Evolutionary conservation across 2,797 vertebrate genomes (phyloP).

Genomic region (Ptychadena robeensis): DNA sequence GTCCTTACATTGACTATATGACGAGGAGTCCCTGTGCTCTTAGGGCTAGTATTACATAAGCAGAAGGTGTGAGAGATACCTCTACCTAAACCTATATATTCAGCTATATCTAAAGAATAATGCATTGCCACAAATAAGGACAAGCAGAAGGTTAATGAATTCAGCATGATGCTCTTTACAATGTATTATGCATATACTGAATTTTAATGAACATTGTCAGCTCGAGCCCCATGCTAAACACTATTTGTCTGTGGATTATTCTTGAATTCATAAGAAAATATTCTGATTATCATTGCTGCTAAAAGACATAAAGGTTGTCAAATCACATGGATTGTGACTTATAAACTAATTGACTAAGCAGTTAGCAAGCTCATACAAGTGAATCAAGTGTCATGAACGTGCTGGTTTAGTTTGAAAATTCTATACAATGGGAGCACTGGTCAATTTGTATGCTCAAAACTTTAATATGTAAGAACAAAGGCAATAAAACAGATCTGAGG

Average conservation of each 20-base stretch:
- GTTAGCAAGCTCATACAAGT: conserved; percentile 7
- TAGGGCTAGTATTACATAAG: background rate
- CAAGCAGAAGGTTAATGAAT: conserved; percentile 58
- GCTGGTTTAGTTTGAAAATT: conserved; percentile 8
- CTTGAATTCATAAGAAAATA: conserved; percentile 42
- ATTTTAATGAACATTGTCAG: conserved; percentile 55
- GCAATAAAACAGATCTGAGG: background rate
- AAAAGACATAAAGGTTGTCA: conserved; percentile 29
- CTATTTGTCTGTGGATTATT: conserved; percentile 39
- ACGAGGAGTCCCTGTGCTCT: background rate
- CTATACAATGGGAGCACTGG: background rate
- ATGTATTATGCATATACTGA: conserved; percentile 53
- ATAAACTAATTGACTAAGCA: conserved; percentile 32
- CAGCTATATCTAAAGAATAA: conserved; percentile 35
- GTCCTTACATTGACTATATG: conserved; percentile 15
- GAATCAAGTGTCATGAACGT: background rate
- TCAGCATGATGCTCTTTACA: conserved; percentile 55
- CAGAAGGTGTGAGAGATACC: background rate
- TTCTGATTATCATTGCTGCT: conserved; percentile 38
- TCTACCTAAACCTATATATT: conserved; percentile 28
- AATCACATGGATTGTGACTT: conserved; percentile 27
- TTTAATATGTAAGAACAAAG: background rate
- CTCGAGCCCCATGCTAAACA: conserved; percentile 10
- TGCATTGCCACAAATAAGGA: conserved; percentile 45
- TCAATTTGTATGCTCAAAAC: background rate